Base-by-base conservation (phyloP, 2,888 invertebrate species). In the Stratiomys singularior region DNA sequence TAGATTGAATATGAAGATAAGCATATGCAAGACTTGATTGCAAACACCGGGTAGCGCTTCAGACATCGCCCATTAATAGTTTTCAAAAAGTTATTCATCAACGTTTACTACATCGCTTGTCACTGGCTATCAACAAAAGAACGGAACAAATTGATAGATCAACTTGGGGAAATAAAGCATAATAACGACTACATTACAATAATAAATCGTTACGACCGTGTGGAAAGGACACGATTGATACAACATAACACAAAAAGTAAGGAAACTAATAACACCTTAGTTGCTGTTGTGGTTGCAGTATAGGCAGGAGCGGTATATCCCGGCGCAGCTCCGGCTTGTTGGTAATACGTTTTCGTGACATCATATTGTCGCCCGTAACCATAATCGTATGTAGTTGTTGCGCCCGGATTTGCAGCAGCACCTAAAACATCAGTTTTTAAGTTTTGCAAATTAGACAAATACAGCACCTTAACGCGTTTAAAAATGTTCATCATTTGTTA, bases 321-420 rank as follows among this genome's bases (percentile, higher is more conserved):
- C 23, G 80, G 88, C 0, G 90, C 89, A n/a, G 90, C 88, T 69
- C 91, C 90, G 56, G 93, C 92, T 82, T 94, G 93, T 87, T 95
- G 95, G 86, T 94, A 95, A 87, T 95, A 94, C 80, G 94, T 93
- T 88, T 95, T 94, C 83, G 93, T 92, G 15, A 95, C 93, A 89
- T 94, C 94, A 89, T 94, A 94, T 64, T 93, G 90, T 78, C 90
- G 89, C 81, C 91, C 91, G 88, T 93, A 93, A 69, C 92, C 91
- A 88, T 92, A 92, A 82, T 92, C 92, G 87, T 92, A 92, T 79
- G 91, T 89, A 15, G 92, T 89, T 64, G 91, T 89, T 71, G 91
- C 90, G 69, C 87, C 87, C 58, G 81, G 58, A 47, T 69, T 60
- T 71, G 91, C 89, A 66, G 87, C 87, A 58, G 81, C 64, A 79